Conservation (phyloP, 92 coral and sea anemone genomes). For the Nematostella vectensis region DNA sequence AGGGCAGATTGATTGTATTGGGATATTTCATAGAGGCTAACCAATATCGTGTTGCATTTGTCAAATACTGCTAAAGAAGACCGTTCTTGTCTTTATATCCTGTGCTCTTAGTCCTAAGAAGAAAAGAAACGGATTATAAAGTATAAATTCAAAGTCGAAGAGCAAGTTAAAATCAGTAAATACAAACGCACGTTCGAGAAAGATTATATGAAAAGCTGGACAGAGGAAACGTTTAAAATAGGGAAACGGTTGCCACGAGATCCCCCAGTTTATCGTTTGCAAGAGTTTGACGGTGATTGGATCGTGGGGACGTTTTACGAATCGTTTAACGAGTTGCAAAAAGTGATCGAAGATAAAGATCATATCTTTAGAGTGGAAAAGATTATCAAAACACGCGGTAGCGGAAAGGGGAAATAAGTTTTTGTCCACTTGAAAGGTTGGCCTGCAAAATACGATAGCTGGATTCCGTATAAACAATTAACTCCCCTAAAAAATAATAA, state of each 20-base stretch:
- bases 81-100: too few species aligned
- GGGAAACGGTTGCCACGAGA: conserved; percentile 3
- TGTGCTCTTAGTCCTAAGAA: too few species aligned
- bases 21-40: too few species aligned
- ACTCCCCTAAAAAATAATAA: not conserved
- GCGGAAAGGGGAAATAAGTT: conserved; percentile 2
- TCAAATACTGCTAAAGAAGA: too few species aligned
- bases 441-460: conserved; percentile 11
- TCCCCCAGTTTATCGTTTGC: conserved; percentile 21
- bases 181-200: conserved; percentile 8
- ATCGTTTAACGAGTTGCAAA: conserved; percentile 10
- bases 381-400: conserved; percentile 1
- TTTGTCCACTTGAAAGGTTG: conserved; percentile 18
- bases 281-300: conserved; percentile 8
- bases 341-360: conserved; percentile 7
- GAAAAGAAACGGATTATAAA: not conserved
- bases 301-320: conserved; percentile 22
- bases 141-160: conserved; percentile 5
- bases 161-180: conserved; percentile 16
- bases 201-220: conserved; percentile 16
- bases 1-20: too few species aligned
- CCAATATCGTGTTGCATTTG: too few species aligned
- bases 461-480: conserved; percentile 7
- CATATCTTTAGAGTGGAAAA: conserved; percentile 15
- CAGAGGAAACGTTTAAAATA: conserved; percentile 17